These are phyloP conservation scores for Drosophila kepulauana DNA, from an alignment of 1,140 invertebrate species.

Conservation along the genomic window DNA sequence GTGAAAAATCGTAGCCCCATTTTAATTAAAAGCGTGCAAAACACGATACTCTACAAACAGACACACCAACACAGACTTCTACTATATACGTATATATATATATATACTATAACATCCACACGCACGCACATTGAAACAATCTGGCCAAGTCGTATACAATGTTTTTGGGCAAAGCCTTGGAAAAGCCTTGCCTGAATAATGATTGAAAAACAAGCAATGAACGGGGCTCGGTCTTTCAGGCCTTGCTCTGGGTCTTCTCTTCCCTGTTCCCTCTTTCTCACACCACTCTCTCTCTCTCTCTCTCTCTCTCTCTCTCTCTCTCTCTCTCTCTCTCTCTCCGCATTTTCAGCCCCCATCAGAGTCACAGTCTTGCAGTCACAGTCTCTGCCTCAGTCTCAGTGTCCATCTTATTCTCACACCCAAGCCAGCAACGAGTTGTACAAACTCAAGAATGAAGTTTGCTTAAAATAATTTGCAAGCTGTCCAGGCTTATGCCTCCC, in stretches of 20 bases:
- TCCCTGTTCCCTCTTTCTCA: neutral
- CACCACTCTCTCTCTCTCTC: no score
- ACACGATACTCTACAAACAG: constrained; percentile 70
- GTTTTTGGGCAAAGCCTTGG: constrained; percentile 72
- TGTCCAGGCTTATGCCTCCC: constrained; percentile 64
- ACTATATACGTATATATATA: constrained; percentile 13
- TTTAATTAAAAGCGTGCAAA: constrained; percentile 83
- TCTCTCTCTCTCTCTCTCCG: neutral
- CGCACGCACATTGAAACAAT: constrained; percentile 26
- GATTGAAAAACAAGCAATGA: constrained; percentile 79
- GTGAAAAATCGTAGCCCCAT: constrained; percentile 81
- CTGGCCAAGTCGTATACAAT: constrained; percentile 62
- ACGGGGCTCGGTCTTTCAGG: constrained; percentile 28
- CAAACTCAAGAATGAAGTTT: constrained; percentile 81
- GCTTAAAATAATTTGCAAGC: constrained; percentile 80
- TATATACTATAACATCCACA: constrained; percentile 27
- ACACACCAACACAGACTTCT: constrained; percentile 16
- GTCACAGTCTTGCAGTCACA: constrained; percentile 12
- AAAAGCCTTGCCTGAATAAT: constrained; percentile 80
- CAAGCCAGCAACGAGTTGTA: constrained; percentile 61
- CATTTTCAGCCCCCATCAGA: no score
- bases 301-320: neutral
- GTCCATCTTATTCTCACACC: constrained; percentile 5
- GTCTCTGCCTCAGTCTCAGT: neutral
- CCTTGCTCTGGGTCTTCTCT: neutral